These are phyloP conservation scores for Sapayoa aenigma DNA, from an alignment of 2,113 vertebrate species.

Conservation along the genomic window DNA sequence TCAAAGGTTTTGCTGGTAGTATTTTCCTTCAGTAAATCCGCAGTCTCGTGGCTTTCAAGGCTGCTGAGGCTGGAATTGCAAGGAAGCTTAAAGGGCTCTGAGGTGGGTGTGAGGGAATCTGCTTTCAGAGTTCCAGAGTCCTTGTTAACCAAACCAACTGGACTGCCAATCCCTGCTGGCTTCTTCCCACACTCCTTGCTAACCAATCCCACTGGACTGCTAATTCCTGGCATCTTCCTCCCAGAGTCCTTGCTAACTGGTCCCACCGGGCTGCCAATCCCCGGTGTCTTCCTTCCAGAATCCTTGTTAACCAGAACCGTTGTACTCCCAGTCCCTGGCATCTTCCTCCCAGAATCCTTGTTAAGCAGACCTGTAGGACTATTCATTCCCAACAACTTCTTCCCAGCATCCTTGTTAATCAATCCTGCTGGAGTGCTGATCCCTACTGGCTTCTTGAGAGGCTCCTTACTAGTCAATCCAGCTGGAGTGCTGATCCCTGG, in stretches of 20 bases:
- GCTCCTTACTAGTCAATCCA: constrained; percentile 71
- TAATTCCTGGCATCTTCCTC: constrained; percentile 68
- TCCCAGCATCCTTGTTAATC: constrained; percentile 74
- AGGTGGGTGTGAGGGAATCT: constrained; percentile 55
- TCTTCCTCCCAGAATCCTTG: constrained; percentile 69
- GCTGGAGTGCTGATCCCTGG: constrained; percentile 37
- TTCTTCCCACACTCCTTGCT: constrained; percentile 77
- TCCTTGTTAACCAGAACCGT: constrained; percentile 68
- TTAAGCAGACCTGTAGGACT: constrained; percentile 51
- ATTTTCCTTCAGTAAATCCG: constrained; percentile 69
- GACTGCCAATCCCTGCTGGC: constrained; percentile 26
- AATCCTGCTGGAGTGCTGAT: constrained; percentile 58
- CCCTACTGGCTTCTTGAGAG: constrained; percentile 66
- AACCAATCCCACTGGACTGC: constrained; percentile 60
- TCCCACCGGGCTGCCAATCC: constrained; percentile 62
- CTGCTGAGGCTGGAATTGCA: constrained; percentile 54
- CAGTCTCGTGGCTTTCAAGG: constrained; percentile 66
- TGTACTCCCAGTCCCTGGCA: constrained; percentile 33
- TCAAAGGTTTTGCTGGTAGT: constrained; percentile 69
- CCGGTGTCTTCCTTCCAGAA: constrained; percentile 68
- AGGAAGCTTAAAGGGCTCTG: constrained; percentile 71
- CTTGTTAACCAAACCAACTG: constrained; percentile 57
- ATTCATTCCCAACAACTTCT: constrained; percentile 64
- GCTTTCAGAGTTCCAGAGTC: constrained; percentile 69
- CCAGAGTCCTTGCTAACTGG: constrained; percentile 72